Percentiles rank a stretch among this genome's conserved stretches.
phyloP scores from a whole-genome alignment of 2,888 invertebrate genomes.

The Tipula confusa region DNA sequence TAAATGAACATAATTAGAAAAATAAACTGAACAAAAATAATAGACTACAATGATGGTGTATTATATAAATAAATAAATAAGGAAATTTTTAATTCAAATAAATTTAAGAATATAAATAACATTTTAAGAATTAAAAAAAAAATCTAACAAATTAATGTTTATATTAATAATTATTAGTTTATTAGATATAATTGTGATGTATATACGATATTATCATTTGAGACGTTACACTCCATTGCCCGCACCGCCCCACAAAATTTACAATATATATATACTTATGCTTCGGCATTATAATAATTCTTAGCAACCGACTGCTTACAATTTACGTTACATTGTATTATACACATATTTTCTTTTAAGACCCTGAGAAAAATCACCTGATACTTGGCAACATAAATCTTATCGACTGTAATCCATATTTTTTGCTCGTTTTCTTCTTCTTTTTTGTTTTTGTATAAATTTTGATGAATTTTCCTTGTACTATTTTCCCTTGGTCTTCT shows the following conservation, averaged over 20 bases:
- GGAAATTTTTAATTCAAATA: slow-evolving; percentile 20
- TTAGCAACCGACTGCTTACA: not conserved
- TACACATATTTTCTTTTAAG: not conserved
- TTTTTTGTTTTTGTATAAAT: no score
- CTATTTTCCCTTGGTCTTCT: not conserved
- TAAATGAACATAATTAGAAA: slow-evolving; percentile 9
- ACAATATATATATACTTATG: no score
- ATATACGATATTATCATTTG: not conserved
- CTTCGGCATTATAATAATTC: not conserved
- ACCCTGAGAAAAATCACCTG: slow-evolving; percentile 3
- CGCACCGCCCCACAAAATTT: no score
- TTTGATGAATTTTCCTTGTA: not conserved
- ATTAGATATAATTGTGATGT: not conserved
- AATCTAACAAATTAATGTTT: not conserved
- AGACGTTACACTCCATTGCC: no score
- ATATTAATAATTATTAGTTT: not conserved
- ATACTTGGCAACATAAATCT: slow-evolving; percentile 9
- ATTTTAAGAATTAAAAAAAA: not conserved
- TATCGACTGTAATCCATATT: not conserved
- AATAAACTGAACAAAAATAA: slow-evolving; percentile 6
- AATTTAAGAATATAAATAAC: not conserved
- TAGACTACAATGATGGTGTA: not conserved
- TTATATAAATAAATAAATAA: not conserved
- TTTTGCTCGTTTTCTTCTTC: not conserved
- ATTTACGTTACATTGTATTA: not conserved